Percentiles rank a stretch among this genome's conserved stretches.
These are phyloP conservation scores for Scaptomyza graminum DNA, from an alignment of 1,140 invertebrate species.

Conservation along the genomic window DNA sequence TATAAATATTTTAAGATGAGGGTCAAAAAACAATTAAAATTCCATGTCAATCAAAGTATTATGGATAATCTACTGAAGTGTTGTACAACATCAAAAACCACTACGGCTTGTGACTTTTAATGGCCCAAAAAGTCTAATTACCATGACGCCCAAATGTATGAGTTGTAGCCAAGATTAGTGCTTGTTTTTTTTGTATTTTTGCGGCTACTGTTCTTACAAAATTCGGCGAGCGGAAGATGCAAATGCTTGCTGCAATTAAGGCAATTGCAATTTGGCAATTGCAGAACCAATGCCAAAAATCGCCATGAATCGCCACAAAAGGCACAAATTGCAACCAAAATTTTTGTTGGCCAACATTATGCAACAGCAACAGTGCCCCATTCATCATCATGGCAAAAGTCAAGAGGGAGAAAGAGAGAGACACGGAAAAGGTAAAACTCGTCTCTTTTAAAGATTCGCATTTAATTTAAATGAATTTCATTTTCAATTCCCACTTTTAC, in stretches of 20 bases:
- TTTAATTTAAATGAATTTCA: constrained; percentile 80
- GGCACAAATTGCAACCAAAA: constrained; percentile 37
- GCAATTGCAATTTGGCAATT: constrained; percentile 58
- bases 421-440: constrained; percentile 21
- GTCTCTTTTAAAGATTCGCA: constrained; percentile 62
- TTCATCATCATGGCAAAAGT: constrained; percentile 54
- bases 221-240: constrained; percentile 59
- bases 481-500: constrained; percentile 57
- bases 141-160: constrained; percentile 41
- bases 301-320: constrained; percentile 13
- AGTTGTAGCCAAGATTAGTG: constrained; percentile 8
- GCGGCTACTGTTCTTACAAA: constrained; percentile 57
- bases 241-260: constrained; percentile 61
- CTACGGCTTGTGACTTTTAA: constrained; percentile 19
- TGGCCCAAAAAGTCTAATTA: constrained; percentile 57
- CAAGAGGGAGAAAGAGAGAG: constrained; percentile 26
- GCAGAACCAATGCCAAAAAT: constrained; percentile 61
- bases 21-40: constrained; percentile 69
- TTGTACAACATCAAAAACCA: constrained; percentile 40
- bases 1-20: constrained; percentile 28
- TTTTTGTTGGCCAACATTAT: constrained; percentile 56
- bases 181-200: constrained; percentile 23
- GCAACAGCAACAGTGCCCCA: constrained; percentile 31
- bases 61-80: constrained; percentile 49
- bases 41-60: constrained; percentile 69